These are phyloP conservation scores for Lapara coniferarum DNA, from an alignment of 2,888 invertebrate species.

Conservation along the genomic window DNA sequence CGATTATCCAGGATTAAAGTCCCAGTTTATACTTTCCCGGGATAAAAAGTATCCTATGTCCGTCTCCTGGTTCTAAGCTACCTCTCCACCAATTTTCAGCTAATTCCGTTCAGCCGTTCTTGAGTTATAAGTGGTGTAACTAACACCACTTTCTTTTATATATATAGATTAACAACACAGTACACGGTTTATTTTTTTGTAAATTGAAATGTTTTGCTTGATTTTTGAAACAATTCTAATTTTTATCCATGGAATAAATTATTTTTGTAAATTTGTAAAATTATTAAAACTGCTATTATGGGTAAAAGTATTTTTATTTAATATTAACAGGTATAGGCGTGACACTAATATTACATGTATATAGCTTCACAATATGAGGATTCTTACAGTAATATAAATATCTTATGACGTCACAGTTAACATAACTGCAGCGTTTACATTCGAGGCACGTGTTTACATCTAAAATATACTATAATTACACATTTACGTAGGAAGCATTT, in stretches of 20 bases:
- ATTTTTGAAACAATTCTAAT: too few relatives aligned
- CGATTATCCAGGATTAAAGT: too few relatives aligned
- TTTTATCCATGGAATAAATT: neutral
- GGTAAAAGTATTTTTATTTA: constrained; percentile 20
- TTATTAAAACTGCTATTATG: constrained; percentile 5
- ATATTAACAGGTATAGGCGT: constrained; percentile 21
- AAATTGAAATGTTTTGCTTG: too few relatives aligned
- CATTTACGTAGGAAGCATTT: neutral
- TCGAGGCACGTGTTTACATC: constrained; percentile 59
- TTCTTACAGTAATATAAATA: constrained; percentile 21
- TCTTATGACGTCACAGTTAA: constrained; percentile 64
- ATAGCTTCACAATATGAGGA: constrained; percentile 23
- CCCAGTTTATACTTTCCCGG: too few relatives aligned
- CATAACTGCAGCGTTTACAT: constrained; percentile 63
- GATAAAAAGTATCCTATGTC: too few relatives aligned
- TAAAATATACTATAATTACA: constrained; percentile 42
- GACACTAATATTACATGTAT: constrained; percentile 14
- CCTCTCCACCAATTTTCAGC: too few relatives aligned
- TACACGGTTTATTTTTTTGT: too few relatives aligned
- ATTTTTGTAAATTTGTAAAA: neutral
- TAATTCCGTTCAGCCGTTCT: too few relatives aligned
- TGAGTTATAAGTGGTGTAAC: too few relatives aligned
- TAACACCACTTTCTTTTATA: too few relatives aligned
- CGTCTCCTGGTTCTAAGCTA: too few relatives aligned
- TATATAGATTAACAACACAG: too few relatives aligned